A percentile compares a stretch with the other conserved stretches of the same genome.
phyloP scores from a whole-genome alignment of 2,888 invertebrate species.

The Zygaena filipendulae region DNA sequence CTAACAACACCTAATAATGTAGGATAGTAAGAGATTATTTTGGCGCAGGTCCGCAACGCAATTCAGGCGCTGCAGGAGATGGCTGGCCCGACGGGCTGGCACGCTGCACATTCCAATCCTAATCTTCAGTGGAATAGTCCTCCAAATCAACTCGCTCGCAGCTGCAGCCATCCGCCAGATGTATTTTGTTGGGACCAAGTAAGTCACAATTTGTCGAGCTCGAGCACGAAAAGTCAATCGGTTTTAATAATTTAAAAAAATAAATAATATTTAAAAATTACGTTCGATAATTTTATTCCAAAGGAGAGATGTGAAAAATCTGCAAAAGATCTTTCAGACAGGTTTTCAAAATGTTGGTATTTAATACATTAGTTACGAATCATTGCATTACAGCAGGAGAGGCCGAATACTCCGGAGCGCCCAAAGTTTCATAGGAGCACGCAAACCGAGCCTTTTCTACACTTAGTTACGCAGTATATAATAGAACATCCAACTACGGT shows the following conservation, averaged over 20 bases:
- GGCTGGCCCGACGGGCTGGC: conserved; percentile 74
- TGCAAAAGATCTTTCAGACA: no score
- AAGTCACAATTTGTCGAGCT: conserved; percentile 4
- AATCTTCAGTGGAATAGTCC: conserved; percentile 73
- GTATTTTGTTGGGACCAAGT: conserved; percentile 81
- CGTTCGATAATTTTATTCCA: background rate
- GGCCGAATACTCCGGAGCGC: conserved; percentile 46
- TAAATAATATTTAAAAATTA: no score
- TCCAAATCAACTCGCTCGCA: conserved; percentile 73
- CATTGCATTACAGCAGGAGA: conserved; percentile 47
- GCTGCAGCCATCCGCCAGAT: conserved; percentile 87
- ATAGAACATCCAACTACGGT: conserved; percentile 79
- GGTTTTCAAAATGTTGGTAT: no score
- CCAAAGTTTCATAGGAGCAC: conserved; percentile 55
- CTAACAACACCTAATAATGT: no score
- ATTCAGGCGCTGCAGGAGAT: conserved; percentile 87
- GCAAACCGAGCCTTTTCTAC: conserved; percentile 73
- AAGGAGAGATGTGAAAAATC: no score
- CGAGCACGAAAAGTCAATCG: conserved; percentile 2
- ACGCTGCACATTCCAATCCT: conserved; percentile 86
- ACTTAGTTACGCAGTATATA: conserved; percentile 72
- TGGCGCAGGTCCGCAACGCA: conserved; percentile 84
- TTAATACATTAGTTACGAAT: no score
- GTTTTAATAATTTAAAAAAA: no score
- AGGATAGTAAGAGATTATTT: no score